Conservation (phyloP, 2,888 invertebrate species). For the Abrostola triplasia region DNA sequence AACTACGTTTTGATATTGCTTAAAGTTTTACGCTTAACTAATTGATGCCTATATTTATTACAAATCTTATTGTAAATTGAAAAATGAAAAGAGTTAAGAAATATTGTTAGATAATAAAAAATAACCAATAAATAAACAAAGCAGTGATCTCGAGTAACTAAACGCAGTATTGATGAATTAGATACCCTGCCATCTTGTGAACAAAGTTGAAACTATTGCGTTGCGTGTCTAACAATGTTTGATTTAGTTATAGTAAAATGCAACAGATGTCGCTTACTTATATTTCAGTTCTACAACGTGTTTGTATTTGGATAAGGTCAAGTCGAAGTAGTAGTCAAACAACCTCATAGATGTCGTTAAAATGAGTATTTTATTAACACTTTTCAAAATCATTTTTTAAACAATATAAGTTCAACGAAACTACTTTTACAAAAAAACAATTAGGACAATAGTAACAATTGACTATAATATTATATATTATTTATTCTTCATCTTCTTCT, state of each 20-base stretch:
- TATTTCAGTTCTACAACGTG: too few relatives aligned
- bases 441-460: constrained; percentile 6
- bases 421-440: constrained; percentile 4
- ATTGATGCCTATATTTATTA: neutral
- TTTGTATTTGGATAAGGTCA: too few relatives aligned
- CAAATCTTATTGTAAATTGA: neutral
- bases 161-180: neutral
- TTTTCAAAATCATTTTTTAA: constrained; percentile 9
- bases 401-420: constrained; percentile 11
- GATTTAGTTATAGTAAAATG: neutral
- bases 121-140: neutral
- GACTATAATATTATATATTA: neutral
- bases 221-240: neutral
- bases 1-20: constrained; percentile 22
- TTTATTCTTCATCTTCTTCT: constrained; percentile 66
- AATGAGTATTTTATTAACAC: neutral
- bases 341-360: neutral
- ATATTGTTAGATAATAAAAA: too few relatives aligned
- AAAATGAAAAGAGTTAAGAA: too few relatives aligned
- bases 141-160: neutral
- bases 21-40: neutral
- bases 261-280: neutral
- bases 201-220: neutral
- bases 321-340: neutral
- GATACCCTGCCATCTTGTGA: neutral